phyloP scores from a whole-genome alignment of 2,888 invertebrate genomes.

The Atethmia centrago region DNA sequence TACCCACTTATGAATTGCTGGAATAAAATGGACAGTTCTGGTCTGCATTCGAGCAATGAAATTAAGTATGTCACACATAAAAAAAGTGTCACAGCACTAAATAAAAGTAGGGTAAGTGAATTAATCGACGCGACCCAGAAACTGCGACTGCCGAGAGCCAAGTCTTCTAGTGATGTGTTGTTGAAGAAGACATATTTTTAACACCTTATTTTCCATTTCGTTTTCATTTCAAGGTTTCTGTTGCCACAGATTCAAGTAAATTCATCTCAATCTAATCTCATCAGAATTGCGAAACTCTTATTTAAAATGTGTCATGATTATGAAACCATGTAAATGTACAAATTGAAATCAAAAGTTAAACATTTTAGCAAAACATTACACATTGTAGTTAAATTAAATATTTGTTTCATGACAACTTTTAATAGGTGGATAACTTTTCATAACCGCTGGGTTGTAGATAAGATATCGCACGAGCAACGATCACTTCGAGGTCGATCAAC shows the following conservation, averaged over 20 bases:
- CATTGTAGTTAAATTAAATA: constrained; percentile 47
- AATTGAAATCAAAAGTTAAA: constrained; percentile 30
- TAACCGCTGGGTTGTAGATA: constrained; percentile 76
- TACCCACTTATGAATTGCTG: constrained; percentile 48
- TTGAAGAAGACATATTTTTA: constrained; percentile 62
- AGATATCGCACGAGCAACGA: constrained; percentile 84
- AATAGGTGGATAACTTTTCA: constrained; percentile 68
- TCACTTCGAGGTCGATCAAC: constrained; percentile 87
- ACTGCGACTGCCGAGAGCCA: constrained; percentile 72
- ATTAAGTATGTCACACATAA: constrained; percentile 86
- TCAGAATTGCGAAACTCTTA: constrained; percentile 33
- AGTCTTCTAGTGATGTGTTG: constrained; percentile 66
- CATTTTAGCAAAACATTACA: constrained; percentile 39
- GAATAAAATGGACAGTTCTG: constrained; percentile 73
- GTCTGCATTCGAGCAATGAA: constrained; percentile 79
- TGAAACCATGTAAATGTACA: constrained; percentile 28
- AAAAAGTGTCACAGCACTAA: constrained; percentile 86
- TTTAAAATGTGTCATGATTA: constrained; percentile 32
- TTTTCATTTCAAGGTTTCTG: constrained; percentile 22
- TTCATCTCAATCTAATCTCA: constrained; percentile 21
- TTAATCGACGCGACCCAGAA: constrained; percentile 89
- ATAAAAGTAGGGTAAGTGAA: constrained; percentile 89
- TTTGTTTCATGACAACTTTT: constrained; percentile 58
- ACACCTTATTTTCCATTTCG: constrained; percentile 41
- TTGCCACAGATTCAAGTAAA: constrained; percentile 4